Conservation (phyloP, 2,797 vertebrate genomes). For the Neostethus bicornis region DNA sequence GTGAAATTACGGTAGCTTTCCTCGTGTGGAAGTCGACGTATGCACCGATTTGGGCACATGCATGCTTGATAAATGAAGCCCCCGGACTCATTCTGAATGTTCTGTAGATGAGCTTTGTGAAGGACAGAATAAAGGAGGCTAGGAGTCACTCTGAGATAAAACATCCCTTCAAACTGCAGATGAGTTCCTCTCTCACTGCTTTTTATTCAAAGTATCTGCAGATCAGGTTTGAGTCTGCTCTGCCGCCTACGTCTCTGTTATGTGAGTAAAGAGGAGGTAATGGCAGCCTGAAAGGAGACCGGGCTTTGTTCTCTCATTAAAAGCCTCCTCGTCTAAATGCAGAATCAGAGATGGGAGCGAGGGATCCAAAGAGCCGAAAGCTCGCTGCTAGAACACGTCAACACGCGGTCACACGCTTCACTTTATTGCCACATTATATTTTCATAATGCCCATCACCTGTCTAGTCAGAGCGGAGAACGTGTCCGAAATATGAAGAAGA, state of each 20-base stretch:
- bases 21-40: too few species aligned
- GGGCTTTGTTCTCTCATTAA: conserved; percentile 48
- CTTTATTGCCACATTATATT: conserved; percentile 28
- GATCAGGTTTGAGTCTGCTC: conserved; percentile 28
- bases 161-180: conserved; percentile 41
- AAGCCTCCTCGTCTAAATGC: conserved; percentile 23
- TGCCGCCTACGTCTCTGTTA: conserved; percentile 32
- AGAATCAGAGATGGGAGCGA: conserved; percentile 24
- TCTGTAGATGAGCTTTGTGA: conserved; percentile 19
- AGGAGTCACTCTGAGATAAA: conserved; percentile 19
- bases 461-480: conserved; percentile 23
- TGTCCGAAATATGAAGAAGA: conserved; percentile 18
- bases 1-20: too few species aligned
- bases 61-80: too few species aligned
- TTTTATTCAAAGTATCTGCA: conserved; percentile 24
- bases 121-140: conserved; percentile 35
- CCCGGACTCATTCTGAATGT: conserved; percentile 32
- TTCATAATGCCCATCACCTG: conserved; percentile 22
- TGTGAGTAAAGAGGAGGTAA: conserved; percentile 40
- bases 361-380: conserved; percentile 23
- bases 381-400: conserved; percentile 34
- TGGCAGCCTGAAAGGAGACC: conserved; percentile 24
- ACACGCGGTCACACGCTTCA: conserved; percentile 13
- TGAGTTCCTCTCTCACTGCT: conserved; percentile 29
- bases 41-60: too few species aligned